Conservation (phyloP, 1,140 invertebrate species). For the Caerostris darwini region DNA sequence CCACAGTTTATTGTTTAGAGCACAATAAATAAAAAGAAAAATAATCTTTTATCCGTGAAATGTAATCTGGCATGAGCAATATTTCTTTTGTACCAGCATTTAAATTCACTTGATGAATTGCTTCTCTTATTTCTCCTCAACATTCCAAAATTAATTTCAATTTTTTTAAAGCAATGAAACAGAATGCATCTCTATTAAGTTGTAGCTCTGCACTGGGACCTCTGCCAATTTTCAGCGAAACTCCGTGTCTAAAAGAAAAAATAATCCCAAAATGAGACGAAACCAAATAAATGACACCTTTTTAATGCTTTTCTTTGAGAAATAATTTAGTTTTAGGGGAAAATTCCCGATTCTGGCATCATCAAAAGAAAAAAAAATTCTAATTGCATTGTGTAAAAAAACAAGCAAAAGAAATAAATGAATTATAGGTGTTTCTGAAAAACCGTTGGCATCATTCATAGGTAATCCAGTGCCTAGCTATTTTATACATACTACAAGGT, state of each 20-base stretch:
- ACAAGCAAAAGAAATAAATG: neutral
- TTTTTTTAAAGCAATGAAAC: neutral
- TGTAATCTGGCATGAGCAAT: neutral
- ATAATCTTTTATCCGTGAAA: neutral
- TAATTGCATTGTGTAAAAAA: neutral
- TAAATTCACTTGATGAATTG: neutral
- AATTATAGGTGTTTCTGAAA: neutral
- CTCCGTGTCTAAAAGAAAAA: neutral
- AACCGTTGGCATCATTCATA: conserved; percentile 32
- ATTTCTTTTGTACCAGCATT: neutral
- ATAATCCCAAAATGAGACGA: neutral
- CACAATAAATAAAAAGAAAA: too few relatives aligned
- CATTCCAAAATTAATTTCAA: neutral
- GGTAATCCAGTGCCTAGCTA: neutral
- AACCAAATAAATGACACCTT: conserved; percentile 27
- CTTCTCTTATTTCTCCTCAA: neutral
- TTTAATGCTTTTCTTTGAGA: neutral
- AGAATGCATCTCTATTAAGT: neutral
- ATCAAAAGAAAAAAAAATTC: neutral
- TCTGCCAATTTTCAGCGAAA: neutral
- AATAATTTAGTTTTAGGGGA: conserved; percentile 1
- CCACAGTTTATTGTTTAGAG: too few relatives aligned
- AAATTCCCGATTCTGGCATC: neutral
- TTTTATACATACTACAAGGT: neutral
- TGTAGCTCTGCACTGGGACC: neutral